A percentile compares a stretch with the other conserved stretches of the same genome.
Evolutionary conservation across 2,888 invertebrate species (phyloP).

Genomic region (Xylota sylvarum): DNA sequence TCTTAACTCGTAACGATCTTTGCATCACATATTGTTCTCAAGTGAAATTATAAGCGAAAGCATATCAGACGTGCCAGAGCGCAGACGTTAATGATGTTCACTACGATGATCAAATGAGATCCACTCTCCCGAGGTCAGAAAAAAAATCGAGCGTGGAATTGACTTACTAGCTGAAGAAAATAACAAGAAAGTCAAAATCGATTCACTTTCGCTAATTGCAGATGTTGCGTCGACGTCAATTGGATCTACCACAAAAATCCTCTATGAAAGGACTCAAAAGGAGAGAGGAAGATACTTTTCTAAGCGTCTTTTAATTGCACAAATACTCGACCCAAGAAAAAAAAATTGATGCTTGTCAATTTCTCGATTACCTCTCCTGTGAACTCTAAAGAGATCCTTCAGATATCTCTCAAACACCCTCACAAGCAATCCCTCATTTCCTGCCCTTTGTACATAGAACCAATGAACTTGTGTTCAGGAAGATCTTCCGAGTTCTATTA

Average conservation of each 20-base stretch:
- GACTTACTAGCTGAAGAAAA: neutral
- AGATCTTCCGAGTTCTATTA: constrained; percentile 18
- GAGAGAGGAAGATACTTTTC: neutral
- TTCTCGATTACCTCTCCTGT: constrained; percentile 3
- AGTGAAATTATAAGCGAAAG: constrained; percentile 55
- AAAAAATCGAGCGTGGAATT: constrained; percentile 28
- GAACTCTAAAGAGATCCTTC: constrained; percentile 53
- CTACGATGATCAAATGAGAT: neutral
- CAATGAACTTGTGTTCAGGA: neutral
- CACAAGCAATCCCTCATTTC: constrained; percentile 45
- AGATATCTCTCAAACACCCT: constrained; percentile 52
- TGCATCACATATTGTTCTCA: constrained; percentile 8
- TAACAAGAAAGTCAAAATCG: constrained; percentile 12
- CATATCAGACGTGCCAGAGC: constrained; percentile 19
- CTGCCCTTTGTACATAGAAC: constrained; percentile 52
- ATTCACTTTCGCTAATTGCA: constrained; percentile 46
- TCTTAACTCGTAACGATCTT: neutral
- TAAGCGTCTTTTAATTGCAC: constrained; percentile 32
- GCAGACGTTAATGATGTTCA: constrained; percentile 6
- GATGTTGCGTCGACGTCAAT: too few relatives aligned
- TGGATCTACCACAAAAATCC: neutral
- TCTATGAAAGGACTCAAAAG: neutral
- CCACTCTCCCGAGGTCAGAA: constrained; percentile 27
- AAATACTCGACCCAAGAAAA: neutral
- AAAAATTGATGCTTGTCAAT: constrained; percentile 5